Percentiles rank a stretch among this genome's conserved stretches.
Conservation (phyloP, 2,888 invertebrate species). For the Acronicta alni region DNA sequence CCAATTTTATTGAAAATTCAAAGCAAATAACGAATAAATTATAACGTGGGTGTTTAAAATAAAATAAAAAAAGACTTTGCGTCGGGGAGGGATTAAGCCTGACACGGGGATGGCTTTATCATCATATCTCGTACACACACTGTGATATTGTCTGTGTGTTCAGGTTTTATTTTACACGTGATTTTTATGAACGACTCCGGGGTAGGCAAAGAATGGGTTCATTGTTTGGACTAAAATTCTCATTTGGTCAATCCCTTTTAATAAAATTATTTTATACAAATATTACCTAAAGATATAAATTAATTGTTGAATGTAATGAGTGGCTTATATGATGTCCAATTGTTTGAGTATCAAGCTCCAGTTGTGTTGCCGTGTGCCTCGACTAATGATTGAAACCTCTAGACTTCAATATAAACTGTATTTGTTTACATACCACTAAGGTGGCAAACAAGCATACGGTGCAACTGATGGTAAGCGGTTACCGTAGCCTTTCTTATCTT, state of each 20-base stretch:
- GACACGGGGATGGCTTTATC: slow-evolving; percentile 75
- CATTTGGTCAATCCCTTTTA: neutral
- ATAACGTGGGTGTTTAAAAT: slow-evolving; percentile 61
- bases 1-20: slow-evolving; percentile 56
- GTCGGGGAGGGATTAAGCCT: slow-evolving; percentile 75
- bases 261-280: no score
- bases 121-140: slow-evolving; percentile 69
- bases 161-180: slow-evolving; percentile 40
- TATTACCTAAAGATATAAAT: no score
- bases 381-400: no score
- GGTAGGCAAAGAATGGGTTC: slow-evolving; percentile 22
- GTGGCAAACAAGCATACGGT: no score
- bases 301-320: no score
- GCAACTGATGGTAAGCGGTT: no score
- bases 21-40: slow-evolving; percentile 43
- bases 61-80: slow-evolving; percentile 72
- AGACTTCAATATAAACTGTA: no score
- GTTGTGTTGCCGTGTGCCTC: no score
- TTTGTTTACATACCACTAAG: no score
- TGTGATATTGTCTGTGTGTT: slow-evolving; percentile 40
- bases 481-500: no score
- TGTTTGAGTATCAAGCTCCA: no score
- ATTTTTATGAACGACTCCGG: slow-evolving; percentile 21
- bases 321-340: no score
- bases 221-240: slow-evolving; percentile 16